Base-by-base conservation (phyloP, 2,888 invertebrate genomes). In the Zelleria hepariella region DNA sequence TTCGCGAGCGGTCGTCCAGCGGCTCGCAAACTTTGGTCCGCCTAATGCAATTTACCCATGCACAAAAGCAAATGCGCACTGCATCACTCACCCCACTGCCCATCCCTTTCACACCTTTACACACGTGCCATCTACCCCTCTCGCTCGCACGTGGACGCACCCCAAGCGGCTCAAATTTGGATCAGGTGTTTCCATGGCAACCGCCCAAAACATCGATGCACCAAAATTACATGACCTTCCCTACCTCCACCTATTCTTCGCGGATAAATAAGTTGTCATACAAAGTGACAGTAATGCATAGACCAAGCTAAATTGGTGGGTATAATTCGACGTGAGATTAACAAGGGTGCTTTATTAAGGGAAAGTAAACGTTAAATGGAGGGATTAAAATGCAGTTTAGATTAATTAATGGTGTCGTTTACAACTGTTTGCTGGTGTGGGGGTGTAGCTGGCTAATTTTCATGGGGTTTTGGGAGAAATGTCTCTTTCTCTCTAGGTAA, bases 41-140 rank as follows among this genome's bases (percentile, higher is more conserved):
- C 67, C 73, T 81, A 85, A 85, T 86, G 81, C 83, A 86, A 85
- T 86, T 84, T 81, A 76, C 72, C 74, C 73, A 70, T 74, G 73
- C 77, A 73, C 66, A 70, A 63, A 68, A 71, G 71, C 75, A 76
- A 82, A 72, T 77, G 77, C 72, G 73, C 76, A 74, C 68, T 82
- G 80, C 78, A 82, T 73, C 72, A 72, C 70, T 69, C 73, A 71
- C 78, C 79, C 83, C 74, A 66, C 67, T 66, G 65, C 59, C 54
- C 58, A 21, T 77, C 78, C 64, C 73, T 67, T 60, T 77, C 66
- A 48, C 64, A 60, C 67, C 58, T 67, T 48, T 62, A 60, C 60
- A 48, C 25, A 7, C 47, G 10, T 21, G 8, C 42, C 21, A 24
- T 62, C 62, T 66, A 58, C 60, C 49, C 60, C n/a, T 69, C 60